Evolutionary conservation across 2,888 invertebrate genomes (phyloP).

Genomic region (Anagyrus pseudococci): DNA sequence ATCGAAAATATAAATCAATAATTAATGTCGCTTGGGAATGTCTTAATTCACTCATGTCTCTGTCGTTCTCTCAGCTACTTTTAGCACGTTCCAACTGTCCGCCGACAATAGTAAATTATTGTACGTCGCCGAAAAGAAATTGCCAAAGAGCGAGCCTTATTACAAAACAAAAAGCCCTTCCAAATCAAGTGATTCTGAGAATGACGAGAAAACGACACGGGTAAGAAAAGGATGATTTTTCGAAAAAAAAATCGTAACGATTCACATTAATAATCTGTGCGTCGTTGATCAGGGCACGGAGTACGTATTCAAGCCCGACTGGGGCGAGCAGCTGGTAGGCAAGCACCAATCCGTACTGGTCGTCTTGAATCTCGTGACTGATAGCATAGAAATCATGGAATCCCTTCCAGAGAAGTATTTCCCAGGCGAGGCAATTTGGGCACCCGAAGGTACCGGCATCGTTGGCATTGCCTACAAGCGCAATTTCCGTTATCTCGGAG

Average conservation of each 20-base stretch:
- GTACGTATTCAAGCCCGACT: constrained; percentile 75
- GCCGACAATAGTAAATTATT: constrained; percentile 74
- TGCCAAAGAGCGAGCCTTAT: constrained; percentile 77
- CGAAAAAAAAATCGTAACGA: not conserved
- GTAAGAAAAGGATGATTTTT: constrained; percentile 20
- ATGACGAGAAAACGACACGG: constrained; percentile 46
- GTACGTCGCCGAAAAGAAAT: constrained; percentile 83
- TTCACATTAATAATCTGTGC: not conserved
- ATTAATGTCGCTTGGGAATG: not conserved
- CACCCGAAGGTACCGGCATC: constrained; percentile 64
- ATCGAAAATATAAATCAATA: too few relatives aligned
- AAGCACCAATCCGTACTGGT: constrained; percentile 75
- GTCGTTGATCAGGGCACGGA: constrained; percentile 70
- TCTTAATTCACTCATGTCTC: not conserved
- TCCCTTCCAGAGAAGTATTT: constrained; percentile 69
- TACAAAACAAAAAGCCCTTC: constrained; percentile 65
- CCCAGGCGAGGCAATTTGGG: constrained; percentile 68
- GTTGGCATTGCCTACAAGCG: constrained; percentile 77
- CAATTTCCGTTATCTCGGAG: constrained; percentile 76
- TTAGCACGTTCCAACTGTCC: constrained; percentile 75
- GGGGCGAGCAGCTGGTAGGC: constrained; percentile 84
- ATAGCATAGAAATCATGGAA: constrained; percentile 65
- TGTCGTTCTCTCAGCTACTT: constrained; percentile 74
- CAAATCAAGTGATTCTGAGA: constrained; percentile 49
- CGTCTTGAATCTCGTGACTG: constrained; percentile 70